Conservation (phyloP, 2,888 invertebrate genomes). For the Phania funesta region DNA sequence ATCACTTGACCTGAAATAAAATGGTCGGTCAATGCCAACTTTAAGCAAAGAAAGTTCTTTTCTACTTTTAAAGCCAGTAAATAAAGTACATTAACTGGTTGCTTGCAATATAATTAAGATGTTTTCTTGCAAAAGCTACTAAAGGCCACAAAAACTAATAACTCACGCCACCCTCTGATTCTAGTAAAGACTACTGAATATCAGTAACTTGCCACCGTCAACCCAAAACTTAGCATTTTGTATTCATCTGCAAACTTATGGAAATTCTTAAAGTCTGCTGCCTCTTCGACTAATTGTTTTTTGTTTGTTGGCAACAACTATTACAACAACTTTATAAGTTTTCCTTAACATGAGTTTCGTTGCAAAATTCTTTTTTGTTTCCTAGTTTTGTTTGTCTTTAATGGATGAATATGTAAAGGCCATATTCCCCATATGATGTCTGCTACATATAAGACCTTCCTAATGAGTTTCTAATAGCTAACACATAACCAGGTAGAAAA, state of each 20-base stretch:
- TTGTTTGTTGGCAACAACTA: slow-evolving; percentile 21
- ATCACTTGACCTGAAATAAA: slow-evolving; percentile 49
- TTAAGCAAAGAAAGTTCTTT: neutral
- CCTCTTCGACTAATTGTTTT: slow-evolving; percentile 28
- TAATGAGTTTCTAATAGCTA: slow-evolving; percentile 65
- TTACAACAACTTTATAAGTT: slow-evolving; percentile 31
- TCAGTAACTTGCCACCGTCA: neutral
- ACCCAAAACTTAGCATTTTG: neutral
- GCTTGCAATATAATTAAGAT: slow-evolving; percentile 50
- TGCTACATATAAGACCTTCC: slow-evolving; percentile 14
- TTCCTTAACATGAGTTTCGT: slow-evolving; percentile 28
- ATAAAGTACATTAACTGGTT: slow-evolving; percentile 15
- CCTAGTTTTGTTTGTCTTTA: neutral
- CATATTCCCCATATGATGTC: slow-evolving; percentile 56
- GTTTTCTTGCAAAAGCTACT: neutral
- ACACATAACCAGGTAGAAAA: neutral
- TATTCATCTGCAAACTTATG: slow-evolving; percentile 21
- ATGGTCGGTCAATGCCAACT: slow-evolving; percentile 3
- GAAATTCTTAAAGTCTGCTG: slow-evolving; percentile 27
- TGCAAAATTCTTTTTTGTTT: slow-evolving; percentile 13
- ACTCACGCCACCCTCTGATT: neutral
- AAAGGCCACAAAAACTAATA: slow-evolving; percentile 36
- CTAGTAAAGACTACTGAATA: neutral
- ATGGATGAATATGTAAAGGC: neutral
- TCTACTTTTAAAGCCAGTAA: neutral